phyloP scores from a whole-genome alignment of 1,140 invertebrate genomes.

The Heliconius nattereri region DNA sequence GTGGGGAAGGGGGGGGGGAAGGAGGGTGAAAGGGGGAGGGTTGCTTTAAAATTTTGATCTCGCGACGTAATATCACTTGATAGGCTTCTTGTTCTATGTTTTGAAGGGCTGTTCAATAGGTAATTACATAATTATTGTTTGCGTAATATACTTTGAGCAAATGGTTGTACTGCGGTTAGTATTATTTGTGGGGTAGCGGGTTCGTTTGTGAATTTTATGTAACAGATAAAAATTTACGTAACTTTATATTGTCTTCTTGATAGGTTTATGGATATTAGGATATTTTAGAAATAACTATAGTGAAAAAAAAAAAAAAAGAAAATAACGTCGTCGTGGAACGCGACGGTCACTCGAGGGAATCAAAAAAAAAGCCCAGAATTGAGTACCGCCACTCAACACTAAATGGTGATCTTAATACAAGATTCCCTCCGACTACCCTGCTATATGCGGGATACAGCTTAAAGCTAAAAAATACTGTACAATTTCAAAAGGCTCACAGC shows the following conservation, averaged over 20 bases:
- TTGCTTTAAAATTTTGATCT: conserved; percentile 9
- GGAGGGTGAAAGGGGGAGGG: not conserved
- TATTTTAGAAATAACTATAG: too few species aligned
- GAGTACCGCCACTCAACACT: too few species aligned
- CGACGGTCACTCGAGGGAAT: too few species aligned
- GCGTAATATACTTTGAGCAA: not conserved
- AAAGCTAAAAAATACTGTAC: not conserved
- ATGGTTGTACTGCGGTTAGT: not conserved
- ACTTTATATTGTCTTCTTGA: too few species aligned
- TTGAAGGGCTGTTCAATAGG: not conserved
- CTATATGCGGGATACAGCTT: too few species aligned
- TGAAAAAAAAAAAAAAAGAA: too few species aligned
- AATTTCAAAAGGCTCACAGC: not conserved
- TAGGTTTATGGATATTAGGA: too few species aligned
- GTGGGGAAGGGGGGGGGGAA: not conserved
- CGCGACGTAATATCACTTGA: not conserved
- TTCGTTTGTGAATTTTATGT: not conserved
- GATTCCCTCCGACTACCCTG: too few species aligned
- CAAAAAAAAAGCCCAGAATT: too few species aligned
- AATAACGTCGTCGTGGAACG: too few species aligned
- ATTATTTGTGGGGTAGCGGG: not conserved
- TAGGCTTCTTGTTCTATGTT: conserved; percentile 3
- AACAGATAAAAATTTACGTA: too few species aligned
- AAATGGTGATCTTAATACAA: too few species aligned
- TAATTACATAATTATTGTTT: conserved; percentile 8